A percentile compares a stretch with the other conserved stretches of the same genome.
These are phyloP conservation scores for Ambastaia sidthimunki DNA, from an alignment of 2,797 vertebrate genomes.

Conservation along the genomic window DNA sequence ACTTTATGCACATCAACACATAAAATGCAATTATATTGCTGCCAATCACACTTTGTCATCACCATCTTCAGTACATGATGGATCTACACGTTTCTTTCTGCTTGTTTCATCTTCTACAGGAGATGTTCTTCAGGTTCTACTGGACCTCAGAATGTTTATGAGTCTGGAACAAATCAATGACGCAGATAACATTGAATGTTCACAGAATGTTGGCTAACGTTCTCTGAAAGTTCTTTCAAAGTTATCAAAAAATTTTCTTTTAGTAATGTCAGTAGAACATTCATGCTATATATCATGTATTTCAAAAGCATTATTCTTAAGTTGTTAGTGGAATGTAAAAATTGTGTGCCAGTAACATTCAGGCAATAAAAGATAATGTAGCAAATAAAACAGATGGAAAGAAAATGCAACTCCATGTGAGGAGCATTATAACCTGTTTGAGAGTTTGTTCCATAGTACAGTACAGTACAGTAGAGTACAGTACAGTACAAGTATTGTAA, in stretches of 20 bases:
- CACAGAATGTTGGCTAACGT: too few species aligned
- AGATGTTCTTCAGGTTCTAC: not conserved
- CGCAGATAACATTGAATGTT: too few species aligned
- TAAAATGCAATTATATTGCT: slow-evolving; percentile 36
- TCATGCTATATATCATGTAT: too few species aligned
- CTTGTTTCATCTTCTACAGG: not conserved
- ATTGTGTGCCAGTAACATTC: not conserved
- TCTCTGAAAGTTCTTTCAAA: too few species aligned
- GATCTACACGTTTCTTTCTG: not conserved
- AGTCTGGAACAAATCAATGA: not conserved
- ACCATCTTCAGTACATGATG: not conserved
- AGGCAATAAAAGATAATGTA: slow-evolving; percentile 20
- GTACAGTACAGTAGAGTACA: not conserved
- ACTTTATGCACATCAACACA: slow-evolving; percentile 34
- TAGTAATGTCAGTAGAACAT: too few species aligned
- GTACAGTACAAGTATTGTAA: not conserved
- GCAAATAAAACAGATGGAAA: slow-evolving; percentile 6
- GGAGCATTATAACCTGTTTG: too few species aligned
- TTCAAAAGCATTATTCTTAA: too few species aligned
- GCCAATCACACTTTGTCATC: slow-evolving; percentile 26
- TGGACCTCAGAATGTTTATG: not conserved
- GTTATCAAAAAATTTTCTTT: too few species aligned
- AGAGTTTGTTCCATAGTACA: too few species aligned
- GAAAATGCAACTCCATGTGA: slow-evolving; percentile 8
- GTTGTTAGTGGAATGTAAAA: too few species aligned